Evolutionary conservation across 2,888 invertebrate species (phyloP).

Genomic region (Drosophila merina): DNA sequence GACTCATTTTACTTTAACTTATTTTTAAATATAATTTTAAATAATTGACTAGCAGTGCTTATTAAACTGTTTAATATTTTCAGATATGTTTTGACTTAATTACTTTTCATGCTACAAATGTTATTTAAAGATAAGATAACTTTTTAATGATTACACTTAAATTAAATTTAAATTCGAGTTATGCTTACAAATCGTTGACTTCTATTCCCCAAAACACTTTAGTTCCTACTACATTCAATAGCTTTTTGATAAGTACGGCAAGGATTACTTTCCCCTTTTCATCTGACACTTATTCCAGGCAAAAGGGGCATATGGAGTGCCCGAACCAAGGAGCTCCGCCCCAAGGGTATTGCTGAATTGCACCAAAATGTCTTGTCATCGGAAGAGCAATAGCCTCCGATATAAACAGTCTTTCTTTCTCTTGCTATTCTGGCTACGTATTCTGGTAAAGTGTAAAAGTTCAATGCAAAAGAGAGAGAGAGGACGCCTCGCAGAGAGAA

Average conservation of each 20-base stretch:
- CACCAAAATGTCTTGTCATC: constrained; percentile 69
- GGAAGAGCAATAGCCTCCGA: constrained; percentile 71
- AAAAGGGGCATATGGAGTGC: neutral
- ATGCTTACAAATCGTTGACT: constrained; percentile 1
- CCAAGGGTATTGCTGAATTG: constrained; percentile 53
- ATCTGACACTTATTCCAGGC: neutral
- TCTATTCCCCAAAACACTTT: neutral
- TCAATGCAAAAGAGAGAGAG: constrained; percentile 41
- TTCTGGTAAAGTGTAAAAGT: constrained; percentile 69
- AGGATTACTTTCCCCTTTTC: neutral
- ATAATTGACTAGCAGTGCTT: too few species aligned
- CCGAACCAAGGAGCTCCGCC: neutral
- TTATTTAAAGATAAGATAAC: neutral
- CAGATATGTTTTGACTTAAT: neutral
- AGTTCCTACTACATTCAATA: neutral
- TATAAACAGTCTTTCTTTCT: constrained; percentile 70
- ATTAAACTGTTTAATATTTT: neutral
- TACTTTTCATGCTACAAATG: neutral
- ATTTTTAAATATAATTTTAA: neutral
- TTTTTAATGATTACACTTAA: neutral
- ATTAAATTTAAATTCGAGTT: neutral
- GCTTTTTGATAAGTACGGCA: constrained; percentile 1
- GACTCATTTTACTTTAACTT: neutral
- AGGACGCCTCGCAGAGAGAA: neutral
- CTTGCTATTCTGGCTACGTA: constrained; percentile 44